Base-by-base conservation (phyloP, 1,140 invertebrate species). In the Campoletis sonorensis region DNA sequence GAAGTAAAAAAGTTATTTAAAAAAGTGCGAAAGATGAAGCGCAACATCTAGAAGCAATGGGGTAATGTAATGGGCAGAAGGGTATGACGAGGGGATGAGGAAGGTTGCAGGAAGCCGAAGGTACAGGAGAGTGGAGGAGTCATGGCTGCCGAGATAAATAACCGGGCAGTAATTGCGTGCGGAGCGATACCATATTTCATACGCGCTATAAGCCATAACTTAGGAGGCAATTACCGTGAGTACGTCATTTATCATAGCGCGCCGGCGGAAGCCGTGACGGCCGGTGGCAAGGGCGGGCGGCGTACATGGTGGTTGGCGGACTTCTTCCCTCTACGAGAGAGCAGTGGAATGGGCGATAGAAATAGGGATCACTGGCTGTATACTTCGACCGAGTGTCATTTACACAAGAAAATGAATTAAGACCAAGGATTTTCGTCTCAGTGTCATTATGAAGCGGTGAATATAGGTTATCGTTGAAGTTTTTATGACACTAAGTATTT, bases 171-270 rank as follows among this genome's bases (percentile, higher is more conserved):
- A 93, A 93, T 93, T 93, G 92, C 92, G 91, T 92, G 91, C 88
- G 88, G 92, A 93, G 89, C 92, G 91, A 92, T 92, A 92, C 91
- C 92, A 93, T 93, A 93, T 93, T 93, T 93, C 92, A 93, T 93
- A 91, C 87, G 87, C 89, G 89, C 90, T 91, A 92, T 92, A 90
- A 90, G 91, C 92, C 92, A 93, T 93, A 93, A 93, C 92, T 93
- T 93, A 92, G 90, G 85, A 92, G 92, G 92, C 92, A 93, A 93
- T 93, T 93, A 93, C 91, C 87, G 89, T 90, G 92, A 93, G 92
- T 93, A 92, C 88, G 88, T 93, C 92, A 89, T 93, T 93, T 92
- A 93, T 93, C 92, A 93, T 92, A 84, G 84, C 75, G 83, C 82
- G 83, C 83, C 84, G 84, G 85, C 81, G 86, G 85, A 86, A 85